Evolutionary conservation across 2,797 vertebrate species (phyloP), one percentile per base, ranked within the genome.

Genomic region (Ispidina lecontei): DNA sequence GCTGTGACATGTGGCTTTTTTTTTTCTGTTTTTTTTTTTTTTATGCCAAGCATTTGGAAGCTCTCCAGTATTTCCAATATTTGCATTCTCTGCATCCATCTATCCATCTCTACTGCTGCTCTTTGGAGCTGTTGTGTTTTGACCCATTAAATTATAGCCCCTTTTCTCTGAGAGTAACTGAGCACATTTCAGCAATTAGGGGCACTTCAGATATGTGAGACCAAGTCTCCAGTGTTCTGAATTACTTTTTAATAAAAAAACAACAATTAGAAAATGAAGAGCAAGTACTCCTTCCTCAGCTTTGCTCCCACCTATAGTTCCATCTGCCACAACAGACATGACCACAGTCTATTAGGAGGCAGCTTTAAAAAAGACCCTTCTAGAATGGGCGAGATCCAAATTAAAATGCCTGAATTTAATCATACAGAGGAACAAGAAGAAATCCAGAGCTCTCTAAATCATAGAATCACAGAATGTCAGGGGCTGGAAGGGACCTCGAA

Each of bases 11-110:
- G 84, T 79, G 80, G 21, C 5, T n/a, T 35, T 5, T 37, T 70
- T 46, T n/a, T 12, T 26, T 7, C 33, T 33, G 33, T 33, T 26
- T 39, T 11, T 17, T 25, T 29, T 22, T 49, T 49, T 5, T 68
- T 33, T 84, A 87, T 88, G 59, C 55, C 74, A 86, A 63, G 16
- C 18, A 59, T 86, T 90, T 94, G 68, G 84, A 94, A 91, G 12
- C 31, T 93, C 60, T 94, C 84, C 93, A 90, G 41, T 46, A 81
- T 81, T 86, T 87, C 74, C 81, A 81, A 22, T 68, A 65, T 88
- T 88, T 93, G 58, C 62, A 89, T 58, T 74, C 31, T 47, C 81
- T 72, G 51, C 55, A 74, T 78, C 63, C 35, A 2, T 83, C 69
- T 55, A 74, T 78, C 63, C 35, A 2, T 85, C 69, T 55, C 62